A percentile compares a stretch with the other conserved stretches of the same genome.
These are phyloP conservation scores for Platorchestia sp. DNA, from an alignment of 1,140 invertebrate species.

Conservation along the genomic window DNA sequence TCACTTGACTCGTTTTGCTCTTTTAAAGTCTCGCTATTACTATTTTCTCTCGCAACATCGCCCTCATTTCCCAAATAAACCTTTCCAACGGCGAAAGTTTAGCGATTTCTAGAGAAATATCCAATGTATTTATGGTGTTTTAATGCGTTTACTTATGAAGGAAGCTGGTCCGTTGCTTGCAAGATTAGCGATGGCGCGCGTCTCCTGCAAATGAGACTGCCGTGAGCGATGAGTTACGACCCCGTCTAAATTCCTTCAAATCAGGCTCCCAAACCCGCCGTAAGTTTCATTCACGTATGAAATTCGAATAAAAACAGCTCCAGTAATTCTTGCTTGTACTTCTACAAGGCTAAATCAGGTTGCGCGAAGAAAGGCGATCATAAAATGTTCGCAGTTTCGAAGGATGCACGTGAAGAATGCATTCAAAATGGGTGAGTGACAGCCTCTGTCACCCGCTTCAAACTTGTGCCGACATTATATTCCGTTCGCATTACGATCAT, in stretches of 20 bases:
- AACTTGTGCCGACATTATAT: neutral
- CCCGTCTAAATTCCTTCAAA: slow-evolving; percentile 23
- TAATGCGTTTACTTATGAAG: slow-evolving; percentile 45
- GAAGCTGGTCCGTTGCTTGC: slow-evolving; percentile 11
- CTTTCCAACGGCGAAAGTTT: neutral
- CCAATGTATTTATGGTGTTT: slow-evolving; percentile 47
- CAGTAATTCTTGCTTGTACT: neutral
- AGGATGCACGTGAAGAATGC: neutral
- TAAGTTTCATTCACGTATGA: slow-evolving; percentile 33
- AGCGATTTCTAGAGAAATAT: slow-evolving; percentile 44
- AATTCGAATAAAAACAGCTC: slow-evolving; percentile 36
- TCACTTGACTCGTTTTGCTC: neutral
- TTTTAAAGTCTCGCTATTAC: neutral
- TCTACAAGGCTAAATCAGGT: neutral
- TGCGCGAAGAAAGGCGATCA: neutral
- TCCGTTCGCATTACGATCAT: neutral
- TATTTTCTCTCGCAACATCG: neutral
- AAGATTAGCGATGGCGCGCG: neutral
- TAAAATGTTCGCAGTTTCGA: slow-evolving; percentile 4
- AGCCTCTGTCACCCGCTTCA: neutral
- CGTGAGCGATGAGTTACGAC: slow-evolving; percentile 28
- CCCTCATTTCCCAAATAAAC: neutral
- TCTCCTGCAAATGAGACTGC: slow-evolving; percentile 20
- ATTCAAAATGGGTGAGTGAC: neutral
- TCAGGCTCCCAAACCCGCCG: neutral